Conservation (phyloP, 2,797 vertebrate genomes). For the Luscinia megarhynchos region DNA sequence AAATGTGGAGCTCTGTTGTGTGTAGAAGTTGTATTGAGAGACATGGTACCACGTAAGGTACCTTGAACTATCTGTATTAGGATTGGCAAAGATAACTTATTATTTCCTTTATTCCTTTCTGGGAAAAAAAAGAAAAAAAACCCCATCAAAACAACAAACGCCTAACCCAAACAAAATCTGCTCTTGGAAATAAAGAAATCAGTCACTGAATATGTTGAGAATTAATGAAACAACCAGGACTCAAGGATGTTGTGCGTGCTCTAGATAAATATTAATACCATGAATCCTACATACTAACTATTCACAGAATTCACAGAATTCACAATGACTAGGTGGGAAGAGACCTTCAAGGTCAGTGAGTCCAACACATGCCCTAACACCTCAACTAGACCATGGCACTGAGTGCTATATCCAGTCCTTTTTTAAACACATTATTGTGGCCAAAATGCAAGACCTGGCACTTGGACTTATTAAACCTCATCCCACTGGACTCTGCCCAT, state of each 20-base stretch:
- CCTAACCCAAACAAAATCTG: background rate
- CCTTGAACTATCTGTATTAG: background rate
- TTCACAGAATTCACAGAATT: no score
- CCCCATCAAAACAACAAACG: background rate
- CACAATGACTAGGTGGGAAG: no score
- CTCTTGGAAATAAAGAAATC: background rate
- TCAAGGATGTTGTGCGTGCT: background rate
- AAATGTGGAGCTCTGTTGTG: background rate
- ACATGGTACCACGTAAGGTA: fast-evolving
- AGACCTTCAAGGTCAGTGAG: no score
- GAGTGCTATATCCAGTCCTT: no score
- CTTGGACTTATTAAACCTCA: no score
- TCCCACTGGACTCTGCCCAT: no score
- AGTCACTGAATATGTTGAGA: background rate
- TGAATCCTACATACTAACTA: background rate
- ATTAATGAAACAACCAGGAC: background rate
- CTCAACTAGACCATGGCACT: no score
- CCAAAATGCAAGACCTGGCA: no score
- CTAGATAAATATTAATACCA: background rate
- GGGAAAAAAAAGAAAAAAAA: background rate
- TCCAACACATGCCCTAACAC: no score
- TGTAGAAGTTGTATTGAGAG: background rate
- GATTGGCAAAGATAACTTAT: background rate
- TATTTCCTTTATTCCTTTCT: background rate
- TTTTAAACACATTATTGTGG: no score